phyloP scores from a whole-genome alignment of 2,113 vertebrate species.

The Ammodramus savannarum region DNA sequence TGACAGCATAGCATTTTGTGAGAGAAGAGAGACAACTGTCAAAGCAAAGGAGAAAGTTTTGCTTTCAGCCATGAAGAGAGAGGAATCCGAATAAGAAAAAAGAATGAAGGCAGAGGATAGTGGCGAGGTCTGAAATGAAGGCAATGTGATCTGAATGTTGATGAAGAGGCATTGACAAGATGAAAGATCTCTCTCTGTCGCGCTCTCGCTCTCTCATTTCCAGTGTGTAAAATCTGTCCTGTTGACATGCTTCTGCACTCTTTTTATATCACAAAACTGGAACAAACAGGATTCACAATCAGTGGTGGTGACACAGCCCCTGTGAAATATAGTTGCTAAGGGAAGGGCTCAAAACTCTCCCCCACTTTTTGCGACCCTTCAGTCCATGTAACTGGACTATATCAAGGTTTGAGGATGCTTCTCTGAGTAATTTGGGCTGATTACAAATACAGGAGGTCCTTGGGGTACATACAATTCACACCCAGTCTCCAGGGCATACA shows the following conservation, averaged over 20 bases:
- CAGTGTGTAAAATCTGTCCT: conserved; percentile 72
- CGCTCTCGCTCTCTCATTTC: not conserved
- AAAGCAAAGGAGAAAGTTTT: conserved; percentile 15
- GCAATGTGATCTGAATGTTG: conserved; percentile 78
- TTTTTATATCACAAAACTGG: not conserved
- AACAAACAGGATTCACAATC: not conserved
- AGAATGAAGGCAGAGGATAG: conserved; percentile 37
- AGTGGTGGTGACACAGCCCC: not conserved
- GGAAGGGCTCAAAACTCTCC: not conserved
- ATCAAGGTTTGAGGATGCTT: not conserved
- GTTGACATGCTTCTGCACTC: conserved; percentile 40
- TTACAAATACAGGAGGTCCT: not conserved
- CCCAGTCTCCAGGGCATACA: not conserved
- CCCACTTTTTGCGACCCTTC: not conserved
- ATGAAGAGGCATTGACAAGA: conserved; percentile 75
- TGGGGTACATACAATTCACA: not conserved
- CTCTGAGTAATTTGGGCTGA: not conserved
- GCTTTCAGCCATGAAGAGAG: not conserved
- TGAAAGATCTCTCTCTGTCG: conserved; percentile 62
- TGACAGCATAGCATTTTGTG: not conserved
- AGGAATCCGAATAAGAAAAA: conserved; percentile 56
- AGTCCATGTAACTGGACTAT: not conserved
- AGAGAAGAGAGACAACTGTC: not conserved
- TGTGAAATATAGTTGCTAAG: not conserved
- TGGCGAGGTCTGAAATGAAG: conserved; percentile 56